phyloP scores from a whole-genome alignment of 1,140 invertebrate species.

The Zaprionus camerounensis region DNA sequence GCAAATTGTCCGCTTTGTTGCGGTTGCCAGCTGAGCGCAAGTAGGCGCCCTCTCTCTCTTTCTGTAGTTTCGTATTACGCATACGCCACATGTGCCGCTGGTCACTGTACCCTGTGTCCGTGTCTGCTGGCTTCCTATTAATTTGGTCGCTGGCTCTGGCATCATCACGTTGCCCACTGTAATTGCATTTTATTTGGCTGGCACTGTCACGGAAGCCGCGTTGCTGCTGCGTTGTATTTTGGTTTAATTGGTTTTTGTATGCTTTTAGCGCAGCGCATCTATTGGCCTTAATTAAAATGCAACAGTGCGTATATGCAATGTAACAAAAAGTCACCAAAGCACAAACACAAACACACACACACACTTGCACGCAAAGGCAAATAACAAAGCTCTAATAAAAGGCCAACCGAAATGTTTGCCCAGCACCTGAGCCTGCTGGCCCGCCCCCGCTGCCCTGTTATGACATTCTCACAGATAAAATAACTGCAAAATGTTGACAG shows the following conservation, averaged over 20 bases:
- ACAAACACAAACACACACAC: conserved; percentile 19
- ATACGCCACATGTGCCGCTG: conserved; percentile 52
- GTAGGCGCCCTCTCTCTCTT: background rate
- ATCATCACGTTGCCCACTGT: conserved; percentile 25
- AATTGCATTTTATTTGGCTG: conserved; percentile 77
- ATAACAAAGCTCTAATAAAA: conserved; percentile 37
- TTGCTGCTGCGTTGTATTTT: conserved; percentile 55
- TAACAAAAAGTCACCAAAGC: conserved; percentile 69
- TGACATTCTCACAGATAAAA: conserved; percentile 69
- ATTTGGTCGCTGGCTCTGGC: conserved; percentile 62
- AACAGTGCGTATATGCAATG: conserved; percentile 75
- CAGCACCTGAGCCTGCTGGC: conserved; percentile 33
- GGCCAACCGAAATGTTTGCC: conserved; percentile 40
- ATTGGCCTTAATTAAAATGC: conserved; percentile 78
- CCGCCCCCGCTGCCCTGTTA: conserved; percentile 37
- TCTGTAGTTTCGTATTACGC: conserved; percentile 61
- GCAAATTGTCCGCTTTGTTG: conserved; percentile 81
- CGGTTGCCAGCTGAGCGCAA: conserved; percentile 48
- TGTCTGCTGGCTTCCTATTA: conserved; percentile 62
- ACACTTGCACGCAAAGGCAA: conserved; percentile 6
- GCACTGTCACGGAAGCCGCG: conserved; percentile 5
- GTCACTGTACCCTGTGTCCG: conserved; percentile 13
- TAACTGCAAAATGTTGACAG: conserved; percentile 80
- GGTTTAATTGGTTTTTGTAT: conserved; percentile 78
- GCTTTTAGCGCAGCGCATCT: conserved; percentile 63